Conservation (phyloP, 2,113 vertebrate species). For the Craseonycteris thonglongyai region DNA sequence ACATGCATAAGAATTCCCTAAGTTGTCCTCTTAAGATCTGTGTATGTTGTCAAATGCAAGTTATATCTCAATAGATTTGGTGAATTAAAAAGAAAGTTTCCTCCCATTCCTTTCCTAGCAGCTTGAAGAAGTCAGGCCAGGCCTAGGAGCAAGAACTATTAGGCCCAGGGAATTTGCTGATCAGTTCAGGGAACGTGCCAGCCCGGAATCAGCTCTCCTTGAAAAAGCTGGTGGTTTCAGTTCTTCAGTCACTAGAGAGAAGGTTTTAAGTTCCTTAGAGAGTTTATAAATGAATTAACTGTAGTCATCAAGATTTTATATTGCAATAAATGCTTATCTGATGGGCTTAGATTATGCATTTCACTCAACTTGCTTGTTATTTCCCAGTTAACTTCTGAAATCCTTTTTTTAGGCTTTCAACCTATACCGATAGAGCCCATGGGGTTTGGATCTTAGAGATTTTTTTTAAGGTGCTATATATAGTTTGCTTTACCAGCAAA, state of each 20-base stretch:
- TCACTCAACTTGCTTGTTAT: constrained; percentile 53
- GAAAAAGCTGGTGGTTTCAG: not conserved
- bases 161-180: not conserved
- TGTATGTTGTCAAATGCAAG: not conserved
- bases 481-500: not conserved
- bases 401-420: constrained; percentile 17
- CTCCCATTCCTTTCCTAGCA: not conserved
- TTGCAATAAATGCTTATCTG: constrained; percentile 33
- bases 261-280: constrained; percentile 21
- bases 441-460: not conserved
- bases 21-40: not conserved
- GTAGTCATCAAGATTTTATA: constrained; percentile 38
- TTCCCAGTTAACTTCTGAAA: constrained; percentile 42
- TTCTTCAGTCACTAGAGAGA: constrained; percentile 13
- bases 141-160: no score
- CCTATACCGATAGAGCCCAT: not conserved
- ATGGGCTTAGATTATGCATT: constrained; percentile 37
- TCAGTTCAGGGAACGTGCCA: not conserved
- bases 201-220: not conserved
- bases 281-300: constrained; percentile 54
- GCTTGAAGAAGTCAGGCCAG: not conserved
- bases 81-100: not conserved
- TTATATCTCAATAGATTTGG: not conserved
- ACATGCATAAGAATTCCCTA: not conserved
- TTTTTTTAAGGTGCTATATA: not conserved